Percentiles rank a stretch among this genome's conserved stretches.
These are phyloP conservation scores for Crenichthys baileyi DNA, from an alignment of 2,797 vertebrate genomes.

Conservation along the genomic window DNA sequence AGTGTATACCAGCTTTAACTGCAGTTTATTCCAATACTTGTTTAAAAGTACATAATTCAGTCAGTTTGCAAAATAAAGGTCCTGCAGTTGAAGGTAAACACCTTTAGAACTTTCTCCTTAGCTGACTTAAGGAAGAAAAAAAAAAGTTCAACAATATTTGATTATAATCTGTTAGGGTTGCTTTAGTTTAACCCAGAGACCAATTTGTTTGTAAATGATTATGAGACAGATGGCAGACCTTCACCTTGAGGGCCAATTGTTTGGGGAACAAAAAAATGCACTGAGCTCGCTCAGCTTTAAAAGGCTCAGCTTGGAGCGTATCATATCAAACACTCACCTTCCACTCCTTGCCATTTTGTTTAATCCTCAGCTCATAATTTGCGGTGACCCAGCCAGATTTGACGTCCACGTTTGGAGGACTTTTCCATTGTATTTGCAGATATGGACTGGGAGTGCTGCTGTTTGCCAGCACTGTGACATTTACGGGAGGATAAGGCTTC, in stretches of 20 bases:
- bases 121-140: background rate
- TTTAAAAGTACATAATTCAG: background rate
- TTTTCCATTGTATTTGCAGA: slow-evolving; percentile 84
- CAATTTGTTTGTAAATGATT: slow-evolving; percentile 10
- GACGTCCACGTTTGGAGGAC: slow-evolving; percentile 78
- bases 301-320: background rate
- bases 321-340: slow-evolving; percentile 78
- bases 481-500: slow-evolving; percentile 86
- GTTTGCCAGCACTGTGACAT: slow-evolving; percentile 83
- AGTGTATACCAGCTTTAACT: background rate
- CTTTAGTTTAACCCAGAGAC: background rate
- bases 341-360: slow-evolving; percentile 80
- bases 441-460: slow-evolving; percentile 64
- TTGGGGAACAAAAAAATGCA: background rate
- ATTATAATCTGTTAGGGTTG: background rate
- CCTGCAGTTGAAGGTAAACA: background rate
- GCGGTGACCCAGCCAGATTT: slow-evolving; percentile 90
- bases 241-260: slow-evolving; percentile 1
- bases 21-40: background rate
- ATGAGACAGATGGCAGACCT: background rate
- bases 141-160: slow-evolving; percentile 11
- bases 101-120: background rate
- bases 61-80: background rate
- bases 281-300: background rate
- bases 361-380: slow-evolving; percentile 85